These are phyloP conservation scores for Chaetodon trifascialis DNA, from an alignment of 2,113 vertebrate species.

Conservation along the genomic window DNA sequence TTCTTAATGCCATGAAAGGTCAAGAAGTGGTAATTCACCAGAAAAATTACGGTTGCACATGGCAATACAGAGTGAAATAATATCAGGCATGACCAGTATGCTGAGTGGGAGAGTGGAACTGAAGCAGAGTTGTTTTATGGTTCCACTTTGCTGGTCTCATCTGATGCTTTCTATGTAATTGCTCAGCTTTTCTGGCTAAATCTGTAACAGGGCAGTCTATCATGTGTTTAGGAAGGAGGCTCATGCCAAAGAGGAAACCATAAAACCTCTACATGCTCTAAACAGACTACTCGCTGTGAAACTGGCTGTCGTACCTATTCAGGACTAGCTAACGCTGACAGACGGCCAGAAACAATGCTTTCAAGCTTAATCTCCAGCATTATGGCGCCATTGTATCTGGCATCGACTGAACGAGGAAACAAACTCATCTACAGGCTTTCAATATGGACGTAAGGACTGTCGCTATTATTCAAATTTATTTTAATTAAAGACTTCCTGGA, in stretches of 20 bases:
- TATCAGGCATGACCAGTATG: conserved; percentile 36
- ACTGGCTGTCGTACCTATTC: not conserved
- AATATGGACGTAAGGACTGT: not conserved
- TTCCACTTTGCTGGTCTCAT: conserved; percentile 49
- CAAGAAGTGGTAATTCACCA: conserved; percentile 66
- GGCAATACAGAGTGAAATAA: conserved; percentile 30
- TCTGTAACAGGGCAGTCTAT: conserved; percentile 36
- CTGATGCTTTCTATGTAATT: conserved; percentile 57
- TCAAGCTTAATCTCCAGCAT: not conserved
- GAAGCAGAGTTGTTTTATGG: conserved; percentile 51
- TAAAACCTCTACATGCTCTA: conserved; percentile 20
- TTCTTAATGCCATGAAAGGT: conserved; percentile 73
- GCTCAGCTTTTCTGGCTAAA: conserved; percentile 46
- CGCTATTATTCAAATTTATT: not conserved
- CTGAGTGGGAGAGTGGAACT: conserved; percentile 30
- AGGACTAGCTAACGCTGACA: not conserved
- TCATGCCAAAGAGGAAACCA: conserved; percentile 19
- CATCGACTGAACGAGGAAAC: not conserved
- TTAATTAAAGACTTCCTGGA: not conserved
- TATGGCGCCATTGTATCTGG: not conserved
- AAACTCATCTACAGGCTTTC: not conserved
- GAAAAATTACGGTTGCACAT: conserved; percentile 52
- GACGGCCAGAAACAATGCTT: not conserved
- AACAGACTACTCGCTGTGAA: not conserved
- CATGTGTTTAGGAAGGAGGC: conserved; percentile 16